Evolutionary conservation across 2,113 vertebrate species (phyloP).

Genomic region (Macroglossus sobrinus): DNA sequence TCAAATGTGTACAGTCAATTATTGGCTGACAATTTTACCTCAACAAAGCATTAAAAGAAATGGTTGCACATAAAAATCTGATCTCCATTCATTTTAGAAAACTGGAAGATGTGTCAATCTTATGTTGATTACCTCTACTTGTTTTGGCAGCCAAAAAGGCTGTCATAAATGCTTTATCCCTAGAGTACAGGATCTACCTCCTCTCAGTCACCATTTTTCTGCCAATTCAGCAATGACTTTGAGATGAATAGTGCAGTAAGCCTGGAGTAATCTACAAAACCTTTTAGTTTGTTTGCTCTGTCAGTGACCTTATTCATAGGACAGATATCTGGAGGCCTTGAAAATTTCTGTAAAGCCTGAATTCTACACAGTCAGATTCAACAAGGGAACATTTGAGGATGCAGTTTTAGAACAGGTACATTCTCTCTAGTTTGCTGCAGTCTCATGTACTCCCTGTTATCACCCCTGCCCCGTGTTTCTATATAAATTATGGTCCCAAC

Average conservation of each 20-base stretch:
- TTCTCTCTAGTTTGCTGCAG: neutral
- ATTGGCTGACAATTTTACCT: neutral
- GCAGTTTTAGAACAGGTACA: neutral
- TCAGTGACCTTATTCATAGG: neutral
- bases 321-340: neutral
- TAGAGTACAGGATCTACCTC: neutral
- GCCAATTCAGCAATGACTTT: neutral
- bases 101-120: neutral
- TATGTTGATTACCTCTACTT: neutral
- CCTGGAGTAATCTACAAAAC: neutral
- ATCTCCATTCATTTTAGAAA: conserved; percentile 27
- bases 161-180: neutral
- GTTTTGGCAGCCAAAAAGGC: neutral
- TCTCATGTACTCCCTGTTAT: neutral
- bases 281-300: neutral
- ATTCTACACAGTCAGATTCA: neutral
- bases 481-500: neutral
- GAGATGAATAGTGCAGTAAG: neutral
- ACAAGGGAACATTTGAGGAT: neutral
- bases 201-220: neutral
- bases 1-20: neutral
- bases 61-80: neutral
- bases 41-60: neutral
- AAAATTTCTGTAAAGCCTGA: neutral
- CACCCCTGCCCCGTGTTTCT: neutral